Base-by-base conservation (phyloP, 1,140 invertebrate species). In the Leptestheria dahalacensis region DNA sequence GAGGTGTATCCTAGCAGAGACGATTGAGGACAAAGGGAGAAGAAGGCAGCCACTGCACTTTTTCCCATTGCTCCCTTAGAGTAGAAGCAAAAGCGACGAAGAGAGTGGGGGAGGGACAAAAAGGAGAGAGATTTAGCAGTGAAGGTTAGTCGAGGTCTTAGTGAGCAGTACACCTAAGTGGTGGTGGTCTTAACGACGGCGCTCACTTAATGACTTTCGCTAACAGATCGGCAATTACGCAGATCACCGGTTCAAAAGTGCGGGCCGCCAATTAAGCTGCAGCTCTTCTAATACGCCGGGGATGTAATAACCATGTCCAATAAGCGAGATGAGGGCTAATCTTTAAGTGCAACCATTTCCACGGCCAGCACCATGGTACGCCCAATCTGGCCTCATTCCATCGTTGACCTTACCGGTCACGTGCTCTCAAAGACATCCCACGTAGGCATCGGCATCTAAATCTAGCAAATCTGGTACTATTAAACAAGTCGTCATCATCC, bases 151-250 rank as follows among this genome's bases (percentile, higher is more conserved):
- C 26, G 21, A 29, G 53, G 20, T 56, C 53, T 21, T 56, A 56
- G 33, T 23, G 21, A 21, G 53, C 26, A 23, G 28, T 20, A 41
- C 53, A 56, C 26, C 26, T 23, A 56, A 56, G 53, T 56, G 53
- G 23, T 56, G 53, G 53, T 41, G 26, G 53, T 56, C 53, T 20
- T 56, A 56, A 56, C 53, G 53, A 56, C 25, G 26, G 53, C 41
- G 53, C 26, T n/a, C 53, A 25, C 26, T 41, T 56, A 56, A 56
- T 56, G 53, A 56, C 53, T 41, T n/a, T 56, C 53, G 53, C 53
- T 56, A 56, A 56, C 53, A 56, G 53, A 56, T 56, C 53, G 26
- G 53, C 53, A 56, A 56, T 56, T 56, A 56, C 53, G 53, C 26
- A 56, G 26, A 33, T 56, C 33, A 41, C 33, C 33, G 33, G 33